A percentile compares a stretch with the other conserved stretches of the same genome.
These are phyloP conservation scores for Caretta caretta DNA, from an alignment of 2,113 vertebrate species.

Conservation along the genomic window DNA sequence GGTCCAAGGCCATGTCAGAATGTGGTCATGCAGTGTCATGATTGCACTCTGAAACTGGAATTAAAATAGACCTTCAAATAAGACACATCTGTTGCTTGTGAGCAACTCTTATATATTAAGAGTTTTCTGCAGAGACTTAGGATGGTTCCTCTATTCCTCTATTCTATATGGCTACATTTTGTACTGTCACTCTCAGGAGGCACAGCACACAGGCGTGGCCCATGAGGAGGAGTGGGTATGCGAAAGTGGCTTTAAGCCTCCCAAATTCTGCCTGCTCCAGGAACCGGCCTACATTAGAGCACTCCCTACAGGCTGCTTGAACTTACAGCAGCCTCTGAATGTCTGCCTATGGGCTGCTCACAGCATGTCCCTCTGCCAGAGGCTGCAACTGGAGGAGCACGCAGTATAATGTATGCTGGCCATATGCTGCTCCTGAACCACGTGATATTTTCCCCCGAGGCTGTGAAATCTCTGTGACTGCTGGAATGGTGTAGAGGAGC, in stretches of 20 bases:
- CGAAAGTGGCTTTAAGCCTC: neutral
- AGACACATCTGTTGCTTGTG: accelerated
- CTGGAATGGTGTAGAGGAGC: no score
- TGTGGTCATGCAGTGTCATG: accelerated
- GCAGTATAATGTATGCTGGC: neutral
- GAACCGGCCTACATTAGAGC: neutral
- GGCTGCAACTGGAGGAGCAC: neutral
- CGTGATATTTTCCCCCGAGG: no score
- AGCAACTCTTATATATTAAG: neutral
- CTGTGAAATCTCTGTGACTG: no score
- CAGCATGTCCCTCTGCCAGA: neutral
- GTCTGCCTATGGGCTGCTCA: neutral
- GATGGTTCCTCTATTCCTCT: no score
- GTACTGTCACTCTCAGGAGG: neutral
- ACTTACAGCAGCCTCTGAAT: neutral
- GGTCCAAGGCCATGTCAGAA: neutral
- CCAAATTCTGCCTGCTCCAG: neutral
- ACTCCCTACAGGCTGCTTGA: neutral
- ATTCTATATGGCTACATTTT: no score
- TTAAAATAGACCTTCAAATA: neutral
- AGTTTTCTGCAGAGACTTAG: neutral
- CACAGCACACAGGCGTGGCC: neutral
- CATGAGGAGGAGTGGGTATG: neutral
- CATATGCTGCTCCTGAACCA: no score
- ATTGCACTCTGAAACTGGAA: neutral